These are phyloP conservation scores for Leucophenga varia DNA, from an alignment of 1,140 invertebrate species.

Conservation along the genomic window DNA sequence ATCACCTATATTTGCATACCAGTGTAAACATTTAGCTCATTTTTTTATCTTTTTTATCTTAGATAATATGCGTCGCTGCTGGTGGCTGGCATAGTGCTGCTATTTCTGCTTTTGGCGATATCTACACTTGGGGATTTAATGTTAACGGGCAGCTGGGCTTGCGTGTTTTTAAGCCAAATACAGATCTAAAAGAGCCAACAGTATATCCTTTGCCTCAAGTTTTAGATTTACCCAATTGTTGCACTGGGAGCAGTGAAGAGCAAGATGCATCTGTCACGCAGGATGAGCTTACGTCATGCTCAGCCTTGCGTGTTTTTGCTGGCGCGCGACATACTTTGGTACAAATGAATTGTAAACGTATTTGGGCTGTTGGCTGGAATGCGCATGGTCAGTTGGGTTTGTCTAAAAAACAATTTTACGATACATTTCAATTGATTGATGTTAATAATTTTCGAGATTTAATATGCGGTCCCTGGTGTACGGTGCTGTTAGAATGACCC, in stretches of 20 bases:
- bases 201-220: constrained; percentile 47
- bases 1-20: too few species aligned
- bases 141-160: constrained; percentile 80
- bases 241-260: constrained; percentile 57
- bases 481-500: constrained; percentile 15
- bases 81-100: constrained; percentile 85
- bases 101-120: constrained; percentile 72
- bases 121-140: constrained; percentile 94
- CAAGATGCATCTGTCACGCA: constrained; percentile 29
- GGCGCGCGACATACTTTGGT: constrained; percentile 69
- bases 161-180: constrained; percentile 48
- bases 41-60: constrained; percentile 3
- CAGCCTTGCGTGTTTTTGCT: constrained; percentile 64
- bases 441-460: constrained; percentile 10
- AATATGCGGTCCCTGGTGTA: constrained; percentile 47
- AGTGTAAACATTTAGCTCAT: neutral
- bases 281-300: constrained; percentile 19
- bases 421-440: constrained; percentile 26
- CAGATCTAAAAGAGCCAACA: constrained; percentile 32
- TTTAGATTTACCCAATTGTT: constrained; percentile 42
- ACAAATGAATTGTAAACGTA: constrained; percentile 61
- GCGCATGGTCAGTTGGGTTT: constrained; percentile 72
- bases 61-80: constrained; percentile 67
- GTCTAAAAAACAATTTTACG: constrained; percentile 18
- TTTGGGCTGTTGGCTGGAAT: constrained; percentile 74